phyloP scores from a whole-genome alignment of 2,797 vertebrate genomes.

The Taeniopygia guttata region DNA sequence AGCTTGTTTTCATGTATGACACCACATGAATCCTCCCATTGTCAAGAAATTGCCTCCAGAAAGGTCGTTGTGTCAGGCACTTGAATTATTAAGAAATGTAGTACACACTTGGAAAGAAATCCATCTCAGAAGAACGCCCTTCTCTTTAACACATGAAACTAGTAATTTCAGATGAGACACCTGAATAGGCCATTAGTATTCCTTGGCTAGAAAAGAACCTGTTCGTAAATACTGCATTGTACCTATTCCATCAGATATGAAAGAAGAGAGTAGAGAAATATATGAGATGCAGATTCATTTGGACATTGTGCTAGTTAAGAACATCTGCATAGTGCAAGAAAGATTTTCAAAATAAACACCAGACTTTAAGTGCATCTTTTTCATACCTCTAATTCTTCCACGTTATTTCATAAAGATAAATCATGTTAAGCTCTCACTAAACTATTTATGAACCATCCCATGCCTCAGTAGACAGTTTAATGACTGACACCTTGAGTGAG shows the following conservation, averaged over 20 bases:
- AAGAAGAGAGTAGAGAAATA: not conserved
- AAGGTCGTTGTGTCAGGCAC: not conserved
- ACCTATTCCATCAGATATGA: not conserved
- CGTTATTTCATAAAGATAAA: not conserved
- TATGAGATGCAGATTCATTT: not conserved
- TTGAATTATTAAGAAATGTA: not conserved
- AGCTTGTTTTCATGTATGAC: not conserved
- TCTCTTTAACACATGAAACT: not conserved
- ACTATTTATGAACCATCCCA: not conserved
- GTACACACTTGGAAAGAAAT: not conserved
- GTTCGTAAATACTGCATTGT: not conserved
- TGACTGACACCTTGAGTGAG: rapidly evolving
- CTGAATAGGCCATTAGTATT: not conserved
- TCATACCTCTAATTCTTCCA: not conserved
- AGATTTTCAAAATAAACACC: not conserved
- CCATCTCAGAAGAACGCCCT: not conserved
- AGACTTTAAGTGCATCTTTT: not conserved
- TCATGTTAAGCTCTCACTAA: not conserved
- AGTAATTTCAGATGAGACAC: not conserved
- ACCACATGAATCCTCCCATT: not conserved
- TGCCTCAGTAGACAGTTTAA: not conserved
- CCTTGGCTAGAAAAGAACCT: not conserved
- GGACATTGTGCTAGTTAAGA: not conserved
- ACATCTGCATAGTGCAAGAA: not conserved
- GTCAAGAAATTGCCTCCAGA: not conserved